Evolutionary conservation across 2,797 vertebrate genomes (phyloP), one percentile per base, ranked within the genome.

Genomic region (Dendrocincla tyrannina): DNA sequence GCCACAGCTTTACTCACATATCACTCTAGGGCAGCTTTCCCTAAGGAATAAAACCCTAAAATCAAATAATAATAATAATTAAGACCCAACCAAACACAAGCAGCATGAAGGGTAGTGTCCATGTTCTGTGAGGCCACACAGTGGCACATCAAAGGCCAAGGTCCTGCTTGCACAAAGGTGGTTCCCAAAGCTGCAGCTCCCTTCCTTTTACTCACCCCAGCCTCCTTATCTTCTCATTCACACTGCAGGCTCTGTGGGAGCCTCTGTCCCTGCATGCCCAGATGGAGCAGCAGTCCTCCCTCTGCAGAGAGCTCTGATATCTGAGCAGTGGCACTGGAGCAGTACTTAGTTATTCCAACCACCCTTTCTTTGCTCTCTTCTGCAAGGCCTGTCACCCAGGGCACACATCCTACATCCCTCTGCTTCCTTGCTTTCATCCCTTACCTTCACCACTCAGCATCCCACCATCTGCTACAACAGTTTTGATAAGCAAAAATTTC

Each of bases 151-250:
- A 55, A 47, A 52, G 41, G 49, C 64, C 78, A 68, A 59, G n/a
- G 20, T 49, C n/a, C 18, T 5, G 2, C 44, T 81, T 63, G 78
- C 66, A 35, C 32, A 70, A 62, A 76, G 59, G 62, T 20, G 67
- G 77, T 68, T 47, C 75, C 50, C 46, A 69, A 60, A 87, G 53
- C 84, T 74, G 75, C 33, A 80, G 68, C 30, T 93, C 50, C 47
- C 49, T 91, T 92, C 49, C 41, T 85, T 87, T 70, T 89, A 73
- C 80, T 49, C 10, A 89, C 52, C 88, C 33, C 60, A 68, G 55
- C 22, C 64, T 77, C 80, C 78, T 96, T 94, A 94, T 93, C 94
- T 95, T 49, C 68, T 74, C 41, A 42, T 85, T 89, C 94, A 74
- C 58, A 75, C 79, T 77, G 84, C 60, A 44, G 85, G 68, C 56